A percentile compares a stretch with the other conserved stretches of the same genome.
These are phyloP conservation scores for Thamnophis elegans DNA, from an alignment of 2,797 vertebrate genomes.

Conservation along the genomic window DNA sequence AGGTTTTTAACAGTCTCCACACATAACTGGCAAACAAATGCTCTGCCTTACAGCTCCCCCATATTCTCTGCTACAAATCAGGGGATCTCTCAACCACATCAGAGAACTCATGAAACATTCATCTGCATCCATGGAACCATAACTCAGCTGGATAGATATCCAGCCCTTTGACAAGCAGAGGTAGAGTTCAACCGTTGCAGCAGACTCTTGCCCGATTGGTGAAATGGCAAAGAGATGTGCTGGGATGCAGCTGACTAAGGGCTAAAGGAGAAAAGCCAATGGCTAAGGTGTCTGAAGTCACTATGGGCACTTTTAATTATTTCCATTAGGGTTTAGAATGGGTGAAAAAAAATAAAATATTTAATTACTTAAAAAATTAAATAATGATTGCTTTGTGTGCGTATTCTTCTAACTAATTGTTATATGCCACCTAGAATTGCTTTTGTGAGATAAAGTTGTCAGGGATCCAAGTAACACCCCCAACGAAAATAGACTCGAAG, in stretches of 20 bases:
- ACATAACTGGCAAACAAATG: conserved; percentile 38
- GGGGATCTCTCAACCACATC: conserved; percentile 40
- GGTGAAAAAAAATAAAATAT: background rate
- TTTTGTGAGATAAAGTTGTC: background rate
- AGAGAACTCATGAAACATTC: conserved; percentile 41
- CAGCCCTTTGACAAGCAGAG: conserved; percentile 30
- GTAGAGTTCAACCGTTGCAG: conserved; percentile 20
- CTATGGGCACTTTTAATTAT: background rate
- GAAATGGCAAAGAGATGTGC: conserved; percentile 10
- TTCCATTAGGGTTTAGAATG: background rate
- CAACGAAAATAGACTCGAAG: no score
- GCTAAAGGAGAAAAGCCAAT: background rate
- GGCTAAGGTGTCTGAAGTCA: background rate
- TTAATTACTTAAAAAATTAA: background rate
- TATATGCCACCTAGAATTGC: background rate
- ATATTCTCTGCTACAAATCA: conserved; percentile 38
- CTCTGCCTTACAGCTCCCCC: conserved; percentile 21
- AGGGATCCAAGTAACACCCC: no score
- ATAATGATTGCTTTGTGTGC: background rate
- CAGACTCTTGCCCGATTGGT: conserved; percentile 1
- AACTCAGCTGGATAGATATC: conserved; percentile 36
- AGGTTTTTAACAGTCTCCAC: conserved; percentile 34
- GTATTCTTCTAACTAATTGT: background rate
- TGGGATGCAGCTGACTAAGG: background rate
- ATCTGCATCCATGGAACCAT: conserved; percentile 39